Evolutionary conservation across 2,797 vertebrate species (phyloP), one percentile per base, ranked within the genome.

Genomic region (Pangasius sanitwongsei): DNA sequence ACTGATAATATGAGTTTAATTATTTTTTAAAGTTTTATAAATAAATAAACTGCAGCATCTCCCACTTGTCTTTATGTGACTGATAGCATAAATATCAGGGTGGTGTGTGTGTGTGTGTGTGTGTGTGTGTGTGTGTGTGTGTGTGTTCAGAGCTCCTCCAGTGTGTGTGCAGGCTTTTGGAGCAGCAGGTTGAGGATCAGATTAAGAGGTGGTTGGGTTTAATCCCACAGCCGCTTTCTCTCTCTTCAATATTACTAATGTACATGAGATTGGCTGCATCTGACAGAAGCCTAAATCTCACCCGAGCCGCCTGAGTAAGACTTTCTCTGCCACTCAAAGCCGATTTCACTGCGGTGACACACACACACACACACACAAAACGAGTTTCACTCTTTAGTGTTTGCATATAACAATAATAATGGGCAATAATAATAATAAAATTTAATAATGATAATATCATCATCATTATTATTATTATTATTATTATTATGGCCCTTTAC

Each of bases 161-260:
- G 82, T n/a, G 50, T 72, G 4, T 23, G 8, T 23, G 65, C 20
- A 70, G 83, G 83, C 15, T 85, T 85, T 72, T 7, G 83, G 37
- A 48, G 90, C 93, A 92, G 88, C 88, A 89, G 89, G 91, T 89
- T 85, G 67, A 89, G 96, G 95, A 96, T 96, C 96, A 95, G 96
- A 96, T 96, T 96, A 95, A 89, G 92, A 92, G 91, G 89, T 85
- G 55, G 82, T 55, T 87, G 93, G 93, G 92, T 77, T 91, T 96
- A 97, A 97, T 97, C 95, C 95, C 92, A 41, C 89, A 85, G 86
- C 92, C 48, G 91, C 81, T 92, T 72, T 93, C 87, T 53, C 48
- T 92, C 90, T 92, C 90, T 96, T 91, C 95, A 97, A 95, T 97
- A 96, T 96, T 95, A 96, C 96, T 97, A 96, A 97, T 97, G 96